Percentiles rank a stretch among this genome's conserved stretches.
Evolutionary conservation across 2,888 invertebrate species (phyloP).

Genomic region (Erpobdella octoculata): DNA sequence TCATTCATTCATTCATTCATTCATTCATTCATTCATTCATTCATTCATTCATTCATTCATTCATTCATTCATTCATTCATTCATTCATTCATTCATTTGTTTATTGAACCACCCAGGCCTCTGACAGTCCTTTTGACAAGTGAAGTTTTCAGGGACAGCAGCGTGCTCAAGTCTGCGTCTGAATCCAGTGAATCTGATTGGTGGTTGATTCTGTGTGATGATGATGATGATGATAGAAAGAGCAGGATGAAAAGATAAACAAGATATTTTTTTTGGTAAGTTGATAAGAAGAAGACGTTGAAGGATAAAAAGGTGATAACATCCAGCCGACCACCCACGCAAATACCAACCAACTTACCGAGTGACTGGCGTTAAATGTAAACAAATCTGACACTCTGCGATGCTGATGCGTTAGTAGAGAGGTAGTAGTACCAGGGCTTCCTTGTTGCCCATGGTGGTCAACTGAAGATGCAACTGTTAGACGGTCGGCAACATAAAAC

Average conservation of each 20-base stretch:
- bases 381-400: background rate
- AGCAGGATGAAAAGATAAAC: background rate
- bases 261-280: too few species aligned
- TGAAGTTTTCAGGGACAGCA: background rate
- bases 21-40: background rate
- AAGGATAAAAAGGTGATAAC: background rate
- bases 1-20: too few species aligned
- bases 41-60: background rate
- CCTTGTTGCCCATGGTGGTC: too few species aligned
- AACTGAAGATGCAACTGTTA: too few species aligned
- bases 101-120: too few species aligned
- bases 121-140: background rate
- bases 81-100: background rate
- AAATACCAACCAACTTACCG: too few species aligned
- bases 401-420: too few species aligned
- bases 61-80: constrained; percentile 8
- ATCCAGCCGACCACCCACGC: too few species aligned
- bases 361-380: background rate
- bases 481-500: too few species aligned
- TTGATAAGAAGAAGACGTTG: background rate
- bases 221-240: background rate
- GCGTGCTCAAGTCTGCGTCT: background rate
- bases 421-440: too few species aligned
- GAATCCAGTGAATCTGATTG: background rate
- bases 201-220: background rate